Evolutionary conservation across 2,888 invertebrate species (phyloP), one percentile per base, ranked within the genome.

Genomic region (Limenitis camilla): DNA sequence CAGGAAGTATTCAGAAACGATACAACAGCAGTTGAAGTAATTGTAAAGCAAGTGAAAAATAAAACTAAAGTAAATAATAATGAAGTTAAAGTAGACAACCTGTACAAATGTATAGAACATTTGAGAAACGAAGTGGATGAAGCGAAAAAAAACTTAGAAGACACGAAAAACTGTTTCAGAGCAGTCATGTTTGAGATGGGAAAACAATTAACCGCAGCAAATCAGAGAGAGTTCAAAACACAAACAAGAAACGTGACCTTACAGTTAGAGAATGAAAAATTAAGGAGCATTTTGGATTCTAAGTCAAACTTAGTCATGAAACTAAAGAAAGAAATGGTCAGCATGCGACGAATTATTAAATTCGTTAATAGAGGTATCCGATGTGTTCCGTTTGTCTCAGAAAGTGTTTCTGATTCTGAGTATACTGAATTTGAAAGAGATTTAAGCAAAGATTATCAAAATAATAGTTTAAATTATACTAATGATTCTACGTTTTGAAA

Each of bases 261-360:
- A 48, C 74, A 73, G 56, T 59, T 86, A 38, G 85, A 86, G 48
- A 84, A 82, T 45, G 79, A 81, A 55, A 86, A 82, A 64, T 60
- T 84, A 19, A 75, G 66, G 52, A 64, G 70, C 11, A 49, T 76
- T 9, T 58, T 84, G n/a, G 69, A 72, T 5, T 76, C 74, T 1
- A 83, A 80, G 67, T 64, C 71, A 8, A 76, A 71, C 60, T 58
- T 78, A 42, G 56, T 78, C 2, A 60, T 56, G 10, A 81, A 70
- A 63, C 61, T 83, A 11, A 76, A 72, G 58, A 81, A 72, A 41
- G 84, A 85, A 61, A 56, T 84, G 47, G 43, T 56, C 1, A 70
- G 54, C 43, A 68, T 81, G 63, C 83, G 72, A 55, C 66, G 72
- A 5, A 60, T 76, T 6, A 58, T 83, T 2, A 83, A 82, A 60